These are phyloP conservation scores for Microctonus brassicae DNA, from an alignment of 2,888 invertebrate genomes.

Conservation along the genomic window DNA sequence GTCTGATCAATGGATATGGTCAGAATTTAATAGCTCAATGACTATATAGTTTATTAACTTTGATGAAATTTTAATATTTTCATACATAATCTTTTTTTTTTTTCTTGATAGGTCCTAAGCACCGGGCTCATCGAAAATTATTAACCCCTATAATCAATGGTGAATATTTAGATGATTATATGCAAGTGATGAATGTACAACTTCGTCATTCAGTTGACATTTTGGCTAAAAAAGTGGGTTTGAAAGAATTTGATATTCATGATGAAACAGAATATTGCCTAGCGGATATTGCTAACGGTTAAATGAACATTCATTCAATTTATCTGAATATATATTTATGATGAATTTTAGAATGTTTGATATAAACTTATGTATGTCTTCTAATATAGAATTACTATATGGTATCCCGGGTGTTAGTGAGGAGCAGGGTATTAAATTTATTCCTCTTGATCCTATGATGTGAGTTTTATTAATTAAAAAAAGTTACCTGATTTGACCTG, in stretches of 20 bases:
- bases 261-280: background rate
- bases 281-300: slow-evolving; percentile 5
- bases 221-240: background rate
- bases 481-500: no score
- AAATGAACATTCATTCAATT: background rate
- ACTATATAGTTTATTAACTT: background rate
- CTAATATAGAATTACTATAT: no score
- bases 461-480: no score
- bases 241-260: slow-evolving; percentile 7
- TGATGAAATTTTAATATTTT: background rate
- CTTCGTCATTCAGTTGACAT: background rate
- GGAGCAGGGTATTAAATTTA: no score
- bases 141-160: background rate
- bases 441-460: no score
- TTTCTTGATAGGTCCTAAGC: background rate
- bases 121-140: background rate
- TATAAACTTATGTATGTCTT: no score
- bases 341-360: no score
- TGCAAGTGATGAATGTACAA: slow-evolving; percentile 6
- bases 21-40: background rate
- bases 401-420: no score
- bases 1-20: background rate
- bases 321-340: no score
- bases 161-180: slow-evolving; percentile 1
- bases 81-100: background rate